phyloP scores from a whole-genome alignment of 1,140 invertebrate genomes.

The Pomacea maculata region DNA sequence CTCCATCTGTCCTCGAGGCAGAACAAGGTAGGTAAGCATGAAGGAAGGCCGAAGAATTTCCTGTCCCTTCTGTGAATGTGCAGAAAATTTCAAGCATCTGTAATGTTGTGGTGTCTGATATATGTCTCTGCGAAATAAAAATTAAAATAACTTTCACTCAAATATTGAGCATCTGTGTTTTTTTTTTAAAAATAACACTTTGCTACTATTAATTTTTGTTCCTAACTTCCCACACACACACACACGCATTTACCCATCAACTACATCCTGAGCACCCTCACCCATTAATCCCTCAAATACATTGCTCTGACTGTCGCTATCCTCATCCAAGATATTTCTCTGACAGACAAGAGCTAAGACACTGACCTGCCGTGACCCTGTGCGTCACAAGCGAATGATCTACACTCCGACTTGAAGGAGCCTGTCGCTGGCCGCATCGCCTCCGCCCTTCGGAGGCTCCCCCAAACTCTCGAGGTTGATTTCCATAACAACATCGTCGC shows the following conservation, averaged over 20 bases:
- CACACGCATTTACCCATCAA: not conserved
- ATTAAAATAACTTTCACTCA: too few species aligned
- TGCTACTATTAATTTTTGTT: too few species aligned
- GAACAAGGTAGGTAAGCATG: too few species aligned
- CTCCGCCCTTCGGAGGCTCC: not conserved
- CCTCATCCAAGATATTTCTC: not conserved
- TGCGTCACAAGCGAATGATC: too few species aligned
- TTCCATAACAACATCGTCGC: conserved; percentile 1
- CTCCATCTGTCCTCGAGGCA: too few species aligned
- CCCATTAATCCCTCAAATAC: not conserved
- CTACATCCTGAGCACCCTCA: not conserved
- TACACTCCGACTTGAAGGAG: not conserved
- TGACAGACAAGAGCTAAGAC: not conserved
- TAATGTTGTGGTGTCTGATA: too few species aligned
- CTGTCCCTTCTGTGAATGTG: not conserved
- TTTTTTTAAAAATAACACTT: too few species aligned
- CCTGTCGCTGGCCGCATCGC: not conserved
- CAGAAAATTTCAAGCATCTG: not conserved
- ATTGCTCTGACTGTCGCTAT: not conserved
- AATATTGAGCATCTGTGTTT: too few species aligned
- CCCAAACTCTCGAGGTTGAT: not conserved
- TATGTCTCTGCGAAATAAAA: too few species aligned
- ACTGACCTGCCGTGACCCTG: not conserved
- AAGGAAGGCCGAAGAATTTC: too few species aligned
- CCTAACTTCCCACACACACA: not conserved